Percentiles rank a stretch among this genome's conserved stretches.
phyloP scores from a whole-genome alignment of 2,113 vertebrate genomes.

The Lontra canadensis region DNA sequence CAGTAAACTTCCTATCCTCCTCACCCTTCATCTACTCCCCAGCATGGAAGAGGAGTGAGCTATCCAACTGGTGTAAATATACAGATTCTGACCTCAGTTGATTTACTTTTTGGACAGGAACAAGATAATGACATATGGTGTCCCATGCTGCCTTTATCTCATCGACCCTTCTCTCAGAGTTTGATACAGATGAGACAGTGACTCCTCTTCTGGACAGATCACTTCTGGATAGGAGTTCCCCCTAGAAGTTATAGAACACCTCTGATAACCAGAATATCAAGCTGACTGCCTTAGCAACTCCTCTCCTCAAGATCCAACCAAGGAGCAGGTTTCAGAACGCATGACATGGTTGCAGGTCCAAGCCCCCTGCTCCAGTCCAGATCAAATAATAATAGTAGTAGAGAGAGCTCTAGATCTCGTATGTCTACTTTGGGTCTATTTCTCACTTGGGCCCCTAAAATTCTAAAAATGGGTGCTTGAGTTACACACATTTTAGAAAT shows the following conservation, averaged over 20 bases:
- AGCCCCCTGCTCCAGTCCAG: neutral
- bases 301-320: neutral
- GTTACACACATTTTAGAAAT: neutral
- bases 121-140: neutral
- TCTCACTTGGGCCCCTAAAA: neutral
- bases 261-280: neutral
- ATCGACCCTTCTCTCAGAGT: neutral
- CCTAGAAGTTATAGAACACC: neutral
- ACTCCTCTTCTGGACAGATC: neutral
- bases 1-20: neutral
- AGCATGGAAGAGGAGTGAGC: neutral
- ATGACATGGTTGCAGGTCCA: neutral
- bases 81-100: neutral
- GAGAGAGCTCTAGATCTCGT: neutral
- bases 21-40: neutral
- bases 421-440: neutral
- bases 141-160: neutral
- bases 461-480: neutral
- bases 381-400: neutral
- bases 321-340: neutral
- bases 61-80: neutral
- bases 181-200: neutral
- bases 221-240: neutral
- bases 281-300: neutral
- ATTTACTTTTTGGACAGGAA: neutral